Conservation (phyloP, 2,888 invertebrate species). For the Conops quadrifasciatus region DNA sequence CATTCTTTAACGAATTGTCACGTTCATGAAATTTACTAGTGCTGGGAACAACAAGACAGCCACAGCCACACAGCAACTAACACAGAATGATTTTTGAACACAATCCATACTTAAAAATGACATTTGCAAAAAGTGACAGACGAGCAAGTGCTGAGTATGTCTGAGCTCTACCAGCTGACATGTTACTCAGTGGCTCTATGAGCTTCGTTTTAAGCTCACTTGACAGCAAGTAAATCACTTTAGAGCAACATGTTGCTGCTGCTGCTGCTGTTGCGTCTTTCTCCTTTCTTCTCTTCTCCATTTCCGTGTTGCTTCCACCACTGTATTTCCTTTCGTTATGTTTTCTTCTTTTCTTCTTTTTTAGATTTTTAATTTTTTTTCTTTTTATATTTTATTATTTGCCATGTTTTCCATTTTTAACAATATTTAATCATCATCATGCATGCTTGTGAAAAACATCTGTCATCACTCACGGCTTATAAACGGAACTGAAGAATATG, state of each 20-base stretch:
- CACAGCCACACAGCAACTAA: background rate
- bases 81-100: slow-evolving; percentile 11
- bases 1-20: too few species aligned
- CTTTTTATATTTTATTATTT: slow-evolving; percentile 5
- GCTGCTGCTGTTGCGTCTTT: background rate
- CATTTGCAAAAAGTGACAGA: slow-evolving; percentile 7
- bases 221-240: slow-evolving; percentile 29
- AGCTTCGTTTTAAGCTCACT: slow-evolving; percentile 7
- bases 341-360: background rate
- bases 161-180: slow-evolving; percentile 25
- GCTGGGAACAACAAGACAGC: too few species aligned
- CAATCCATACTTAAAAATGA: slow-evolving; percentile 12
- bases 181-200: slow-evolving; percentile 25
- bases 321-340: slow-evolving; percentile 9
- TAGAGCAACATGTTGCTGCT: slow-evolving; percentile 30
- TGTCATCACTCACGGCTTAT: slow-evolving; percentile 17
- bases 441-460: slow-evolving; percentile 13
- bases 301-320: background rate
- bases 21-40: too few species aligned
- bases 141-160: slow-evolving; percentile 9
- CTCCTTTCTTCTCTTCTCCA: background rate
- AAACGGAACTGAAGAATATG: background rate
- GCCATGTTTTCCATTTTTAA: slow-evolving; percentile 9
- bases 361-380: slow-evolving; percentile 1
- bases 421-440: slow-evolving; percentile 10